phyloP scores from a whole-genome alignment of 53 echinoderm and acorn worm species.

The Astropecten irregularis region DNA sequence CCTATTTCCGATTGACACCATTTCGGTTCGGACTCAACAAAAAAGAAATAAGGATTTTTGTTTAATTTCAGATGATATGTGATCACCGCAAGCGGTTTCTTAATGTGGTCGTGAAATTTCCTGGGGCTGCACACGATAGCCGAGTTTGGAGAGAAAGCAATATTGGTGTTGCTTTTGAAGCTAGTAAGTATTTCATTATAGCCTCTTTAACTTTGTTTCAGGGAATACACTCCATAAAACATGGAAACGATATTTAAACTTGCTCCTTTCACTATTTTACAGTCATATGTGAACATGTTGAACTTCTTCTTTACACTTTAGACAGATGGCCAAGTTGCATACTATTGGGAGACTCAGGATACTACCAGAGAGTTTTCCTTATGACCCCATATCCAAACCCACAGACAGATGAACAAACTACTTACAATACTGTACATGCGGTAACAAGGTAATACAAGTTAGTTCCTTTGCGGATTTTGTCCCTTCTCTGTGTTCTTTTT shows the following conservation, averaged over 20 bases:
- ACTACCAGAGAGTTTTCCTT: conserved; percentile 6
- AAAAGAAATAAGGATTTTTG: background rate
- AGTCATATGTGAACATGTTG: too few species aligned
- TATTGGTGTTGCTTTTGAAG: background rate
- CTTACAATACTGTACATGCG: too few species aligned
- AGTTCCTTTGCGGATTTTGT: background rate
- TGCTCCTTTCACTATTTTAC: too few species aligned
- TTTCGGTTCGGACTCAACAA: too few species aligned
- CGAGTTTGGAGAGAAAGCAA: background rate
- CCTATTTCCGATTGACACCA: background rate
- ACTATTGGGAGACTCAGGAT: background rate
- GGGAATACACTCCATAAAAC: too few species aligned
- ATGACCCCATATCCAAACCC: conserved; percentile 5
- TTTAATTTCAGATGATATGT: conserved; percentile 2
- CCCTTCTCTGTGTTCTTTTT: too few species aligned
- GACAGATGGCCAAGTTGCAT: conserved; percentile 8
- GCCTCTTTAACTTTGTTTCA: too few species aligned
- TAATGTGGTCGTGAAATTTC: background rate
- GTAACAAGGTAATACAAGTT: too few species aligned
- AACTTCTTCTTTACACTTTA: too few species aligned
- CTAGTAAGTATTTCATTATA: background rate
- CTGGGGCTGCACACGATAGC: conserved; percentile 33
- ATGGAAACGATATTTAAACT: too few species aligned
- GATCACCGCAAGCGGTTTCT: background rate
- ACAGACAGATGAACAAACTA: background rate